phyloP scores from a whole-genome alignment of 2,888 invertebrate genomes.

The Melinaea marsaeus region DNA sequence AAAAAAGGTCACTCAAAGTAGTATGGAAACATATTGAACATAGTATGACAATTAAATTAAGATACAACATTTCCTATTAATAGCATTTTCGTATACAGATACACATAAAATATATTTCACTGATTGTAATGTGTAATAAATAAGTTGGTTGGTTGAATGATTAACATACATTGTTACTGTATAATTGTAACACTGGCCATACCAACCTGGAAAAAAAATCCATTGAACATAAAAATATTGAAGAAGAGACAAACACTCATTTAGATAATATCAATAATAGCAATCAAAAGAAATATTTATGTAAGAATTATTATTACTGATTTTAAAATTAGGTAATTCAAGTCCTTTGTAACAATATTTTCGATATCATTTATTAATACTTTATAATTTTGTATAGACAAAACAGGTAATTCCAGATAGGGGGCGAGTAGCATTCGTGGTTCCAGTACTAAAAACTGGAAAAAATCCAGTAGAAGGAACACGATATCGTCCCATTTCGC shows the following conservation, averaged over 20 bases:
- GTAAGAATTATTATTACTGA: constrained; percentile 17
- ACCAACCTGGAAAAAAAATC: constrained; percentile 23
- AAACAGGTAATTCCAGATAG: constrained; percentile 26
- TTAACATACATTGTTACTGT: constrained; percentile 11
- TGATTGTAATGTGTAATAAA: constrained; percentile 12
- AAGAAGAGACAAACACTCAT: background rate
- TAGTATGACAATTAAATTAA: constrained; percentile 7
- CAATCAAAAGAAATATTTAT: constrained; percentile 4
- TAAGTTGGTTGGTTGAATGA: constrained; percentile 16
- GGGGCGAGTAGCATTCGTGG: constrained; percentile 28
- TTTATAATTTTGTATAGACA: constrained; percentile 8
- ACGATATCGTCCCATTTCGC: constrained; percentile 28
- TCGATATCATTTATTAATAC: constrained; percentile 16
- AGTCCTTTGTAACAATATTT: constrained; percentile 27
- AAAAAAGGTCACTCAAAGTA: constrained; percentile 12
- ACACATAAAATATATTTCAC: background rate
- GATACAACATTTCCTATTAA: constrained; percentile 13
- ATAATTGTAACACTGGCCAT: constrained; percentile 19
- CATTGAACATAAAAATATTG: constrained; percentile 1
- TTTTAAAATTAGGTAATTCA: constrained; percentile 15
- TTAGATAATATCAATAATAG: background rate
- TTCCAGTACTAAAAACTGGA: constrained; percentile 29
- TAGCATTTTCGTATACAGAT: constrained; percentile 12
- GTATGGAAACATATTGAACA: constrained; percentile 21
- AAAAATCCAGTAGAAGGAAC: constrained; percentile 15